Conservation (phyloP, 2,888 invertebrate genomes). For the Ischnura elegans region DNA sequence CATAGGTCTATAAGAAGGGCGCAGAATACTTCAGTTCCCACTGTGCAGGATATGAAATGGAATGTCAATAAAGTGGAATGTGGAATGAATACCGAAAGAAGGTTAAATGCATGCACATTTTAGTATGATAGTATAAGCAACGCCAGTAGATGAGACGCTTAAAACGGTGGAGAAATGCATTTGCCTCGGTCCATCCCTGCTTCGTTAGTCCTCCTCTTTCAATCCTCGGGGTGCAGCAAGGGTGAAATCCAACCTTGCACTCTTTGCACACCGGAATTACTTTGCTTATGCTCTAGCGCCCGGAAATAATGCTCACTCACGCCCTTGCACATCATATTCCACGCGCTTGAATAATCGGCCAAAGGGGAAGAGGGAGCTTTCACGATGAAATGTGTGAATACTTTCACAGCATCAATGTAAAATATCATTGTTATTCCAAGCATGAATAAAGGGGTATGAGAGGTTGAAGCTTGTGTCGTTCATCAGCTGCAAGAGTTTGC, state of each 20-base stretch:
- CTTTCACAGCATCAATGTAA: constrained; percentile 9
- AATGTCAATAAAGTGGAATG: too few species aligned
- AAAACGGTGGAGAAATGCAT: not conserved
- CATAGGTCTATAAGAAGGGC: too few species aligned
- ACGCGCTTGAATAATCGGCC: not conserved
- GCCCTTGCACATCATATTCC: constrained; percentile 3
- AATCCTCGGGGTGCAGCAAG: not conserved
- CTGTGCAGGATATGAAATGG: too few species aligned
- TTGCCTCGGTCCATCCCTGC: not conserved
- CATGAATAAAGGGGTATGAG: not conserved
- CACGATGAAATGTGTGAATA: not conserved
- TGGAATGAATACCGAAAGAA: too few species aligned
- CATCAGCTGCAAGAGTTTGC: not conserved
- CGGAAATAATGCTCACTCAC: constrained; percentile 3
- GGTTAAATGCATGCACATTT: too few species aligned
- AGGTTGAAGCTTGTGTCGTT: not conserved
- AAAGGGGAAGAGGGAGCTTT: not conserved
- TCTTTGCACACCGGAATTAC: not conserved
- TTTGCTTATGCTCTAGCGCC: constrained; percentile 25
- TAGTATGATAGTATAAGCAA: too few species aligned
- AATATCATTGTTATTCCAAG: not conserved
- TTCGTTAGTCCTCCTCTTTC: not conserved
- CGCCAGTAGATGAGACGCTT: too few species aligned
- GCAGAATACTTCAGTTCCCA: too few species aligned
- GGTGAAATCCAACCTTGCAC: constrained; percentile 1